These are phyloP conservation scores for Colletes gigas DNA, from an alignment of 1,140 invertebrate genomes.

Conservation along the genomic window DNA sequence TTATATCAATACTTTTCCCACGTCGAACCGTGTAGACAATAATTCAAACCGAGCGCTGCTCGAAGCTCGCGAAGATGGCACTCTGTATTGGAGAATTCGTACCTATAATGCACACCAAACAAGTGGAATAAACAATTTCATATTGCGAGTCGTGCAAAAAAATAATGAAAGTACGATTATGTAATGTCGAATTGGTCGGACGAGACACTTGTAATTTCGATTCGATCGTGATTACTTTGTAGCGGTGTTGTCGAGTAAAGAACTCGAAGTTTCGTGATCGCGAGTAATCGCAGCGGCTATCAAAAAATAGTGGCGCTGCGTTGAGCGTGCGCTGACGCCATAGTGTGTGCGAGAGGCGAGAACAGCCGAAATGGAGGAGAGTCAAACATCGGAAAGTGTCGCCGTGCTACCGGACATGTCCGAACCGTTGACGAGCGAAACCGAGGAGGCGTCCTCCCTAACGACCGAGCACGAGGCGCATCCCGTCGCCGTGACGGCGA, in stretches of 20 bases:
- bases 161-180: slow-evolving; percentile 20
- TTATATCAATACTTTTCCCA: not conserved
- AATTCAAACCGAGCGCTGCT: slow-evolving; percentile 30
- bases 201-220: slow-evolving; percentile 1
- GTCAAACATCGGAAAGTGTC: slow-evolving; percentile 83
- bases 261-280: slow-evolving; percentile 20
- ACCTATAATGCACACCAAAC: not conserved
- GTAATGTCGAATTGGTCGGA: not conserved
- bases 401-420: slow-evolving; percentile 83
- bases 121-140: not conserved
- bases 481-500: slow-evolving; percentile 76
- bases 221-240: not conserved
- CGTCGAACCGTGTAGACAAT: too few species aligned
- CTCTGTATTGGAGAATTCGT: slow-evolving; percentile 7
- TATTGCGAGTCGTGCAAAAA: not conserved
- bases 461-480: slow-evolving; percentile 78
- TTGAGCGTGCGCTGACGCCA: slow-evolving; percentile 56
- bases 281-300: slow-evolving; percentile 21
- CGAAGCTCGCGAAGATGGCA: slow-evolving; percentile 24
- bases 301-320: slow-evolving; percentile 36
- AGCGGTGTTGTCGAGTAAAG: not conserved
- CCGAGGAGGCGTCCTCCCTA: slow-evolving; percentile 78
- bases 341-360: slow-evolving; percentile 65
- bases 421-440: slow-evolving; percentile 82
- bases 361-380: slow-evolving; percentile 81